Evolutionary conservation across 2,113 vertebrate species (phyloP).

Genomic region (Tympanuchus pallidicinctus): DNA sequence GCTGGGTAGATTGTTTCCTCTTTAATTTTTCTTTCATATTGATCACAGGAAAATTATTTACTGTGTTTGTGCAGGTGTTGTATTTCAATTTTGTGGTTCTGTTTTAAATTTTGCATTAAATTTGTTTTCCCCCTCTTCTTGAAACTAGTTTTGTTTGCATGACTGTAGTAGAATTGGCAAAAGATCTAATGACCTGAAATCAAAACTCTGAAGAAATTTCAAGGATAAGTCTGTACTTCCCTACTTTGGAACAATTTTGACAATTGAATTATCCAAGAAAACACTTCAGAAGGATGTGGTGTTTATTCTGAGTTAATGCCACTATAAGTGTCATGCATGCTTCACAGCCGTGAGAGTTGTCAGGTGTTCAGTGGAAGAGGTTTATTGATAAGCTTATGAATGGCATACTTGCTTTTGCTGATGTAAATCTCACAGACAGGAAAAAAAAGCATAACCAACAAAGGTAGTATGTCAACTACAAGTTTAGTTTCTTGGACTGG

Average conservation of each 20-base stretch:
- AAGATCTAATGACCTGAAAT: neutral
- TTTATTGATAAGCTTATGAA: neutral
- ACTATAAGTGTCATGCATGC: rapidly evolving
- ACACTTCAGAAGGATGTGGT: neutral
- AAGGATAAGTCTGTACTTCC: neutral
- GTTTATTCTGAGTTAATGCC: neutral
- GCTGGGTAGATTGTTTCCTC: neutral
- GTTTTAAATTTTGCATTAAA: neutral
- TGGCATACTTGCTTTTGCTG: neutral
- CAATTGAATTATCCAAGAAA: neutral
- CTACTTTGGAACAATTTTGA: neutral
- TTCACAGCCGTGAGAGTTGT: neutral
- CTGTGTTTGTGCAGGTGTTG: neutral
- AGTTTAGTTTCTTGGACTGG: neutral
- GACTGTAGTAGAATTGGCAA: neutral
- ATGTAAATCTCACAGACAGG: neutral
- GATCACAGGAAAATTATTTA: neutral
- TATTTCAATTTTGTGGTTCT: neutral
- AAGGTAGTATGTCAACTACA: neutral
- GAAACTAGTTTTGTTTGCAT: neutral
- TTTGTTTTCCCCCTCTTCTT: neutral
- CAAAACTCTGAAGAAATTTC: neutral
- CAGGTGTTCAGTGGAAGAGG: neutral
- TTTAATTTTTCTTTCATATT: neutral
- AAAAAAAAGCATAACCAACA: neutral